A percentile compares a stretch with the other conserved stretches of the same genome.
phyloP scores from a whole-genome alignment of 2,888 invertebrate species.

The Trisateles emortualis region DNA sequence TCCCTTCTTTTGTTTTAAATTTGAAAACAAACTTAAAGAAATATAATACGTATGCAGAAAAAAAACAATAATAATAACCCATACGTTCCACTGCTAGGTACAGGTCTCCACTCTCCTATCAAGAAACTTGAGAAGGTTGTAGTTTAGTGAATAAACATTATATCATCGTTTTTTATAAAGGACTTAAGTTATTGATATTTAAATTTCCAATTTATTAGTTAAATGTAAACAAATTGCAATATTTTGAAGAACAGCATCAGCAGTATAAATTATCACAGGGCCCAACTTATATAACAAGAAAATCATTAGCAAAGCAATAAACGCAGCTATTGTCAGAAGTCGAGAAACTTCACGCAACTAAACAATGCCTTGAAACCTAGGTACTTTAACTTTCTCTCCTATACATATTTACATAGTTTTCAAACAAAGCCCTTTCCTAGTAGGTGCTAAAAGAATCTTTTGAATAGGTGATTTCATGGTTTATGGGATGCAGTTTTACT shows the following conservation, averaged over 20 bases:
- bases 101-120: too few species aligned
- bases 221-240: too few species aligned
- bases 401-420: conserved; percentile 43
- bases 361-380: conserved; percentile 58
- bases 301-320: conserved; percentile 34
- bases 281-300: conserved; percentile 23
- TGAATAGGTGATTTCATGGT: conserved; percentile 24
- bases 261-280: not conserved
- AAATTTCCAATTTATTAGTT: too few species aligned
- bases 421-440: conserved; percentile 44
- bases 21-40: too few species aligned
- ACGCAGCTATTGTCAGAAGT: conserved; percentile 34
- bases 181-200: too few species aligned
- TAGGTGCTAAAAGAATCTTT: conserved; percentile 37
- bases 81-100: too few species aligned
- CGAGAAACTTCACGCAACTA: conserved; percentile 41
- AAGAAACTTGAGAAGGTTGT: too few species aligned
- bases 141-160: too few species aligned
- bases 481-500: not conserved
- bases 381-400: conserved; percentile 61
- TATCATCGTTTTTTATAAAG: too few species aligned
- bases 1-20: too few species aligned
- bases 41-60: too few species aligned
- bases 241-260: not conserved
- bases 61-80: too few species aligned